Evolutionary conservation across 2,797 vertebrate species (phyloP).

Genomic region (Gymnopithys bicolor): DNA sequence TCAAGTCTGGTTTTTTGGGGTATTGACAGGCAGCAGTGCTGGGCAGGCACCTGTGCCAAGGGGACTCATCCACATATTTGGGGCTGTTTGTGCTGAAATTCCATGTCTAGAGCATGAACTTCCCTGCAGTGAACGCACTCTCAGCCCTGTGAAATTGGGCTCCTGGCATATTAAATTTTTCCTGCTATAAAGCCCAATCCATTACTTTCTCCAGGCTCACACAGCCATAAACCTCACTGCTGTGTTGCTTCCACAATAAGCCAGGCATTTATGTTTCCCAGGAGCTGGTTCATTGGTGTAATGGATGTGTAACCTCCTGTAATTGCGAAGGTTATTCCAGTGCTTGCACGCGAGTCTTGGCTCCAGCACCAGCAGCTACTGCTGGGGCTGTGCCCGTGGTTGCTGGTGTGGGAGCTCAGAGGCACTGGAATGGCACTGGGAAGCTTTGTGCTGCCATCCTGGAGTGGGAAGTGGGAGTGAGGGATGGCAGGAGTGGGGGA

Average conservation of each 20-base stretch:
- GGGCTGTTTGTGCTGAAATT: not conserved
- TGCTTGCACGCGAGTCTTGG: not conserved
- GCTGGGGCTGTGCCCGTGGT: not conserved
- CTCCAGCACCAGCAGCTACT: not conserved
- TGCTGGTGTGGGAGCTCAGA: not conserved
- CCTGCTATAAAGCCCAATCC: not conserved
- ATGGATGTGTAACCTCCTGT: slow-evolving; percentile 28
- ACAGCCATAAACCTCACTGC: not conserved
- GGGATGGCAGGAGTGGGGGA: not conserved
- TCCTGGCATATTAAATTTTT: not conserved
- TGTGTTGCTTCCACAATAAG: slow-evolving; percentile 1
- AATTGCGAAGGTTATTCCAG: slow-evolving; percentile 19
- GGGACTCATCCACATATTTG: accelerated
- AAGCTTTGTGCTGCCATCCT: not conserved
- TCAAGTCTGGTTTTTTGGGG: accelerated
- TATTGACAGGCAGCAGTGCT: accelerated
- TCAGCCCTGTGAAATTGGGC: not conserved
- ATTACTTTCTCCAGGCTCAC: not conserved
- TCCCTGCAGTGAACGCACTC: accelerated
- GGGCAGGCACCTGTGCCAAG: not conserved
- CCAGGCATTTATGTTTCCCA: not conserved
- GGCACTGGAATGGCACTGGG: not conserved
- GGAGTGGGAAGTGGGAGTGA: accelerated
- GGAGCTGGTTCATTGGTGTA: slow-evolving; percentile 3
- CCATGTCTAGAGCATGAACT: accelerated